phyloP scores from a whole-genome alignment of 1,140 invertebrate genomes.

The Ooceraea biroi region DNA sequence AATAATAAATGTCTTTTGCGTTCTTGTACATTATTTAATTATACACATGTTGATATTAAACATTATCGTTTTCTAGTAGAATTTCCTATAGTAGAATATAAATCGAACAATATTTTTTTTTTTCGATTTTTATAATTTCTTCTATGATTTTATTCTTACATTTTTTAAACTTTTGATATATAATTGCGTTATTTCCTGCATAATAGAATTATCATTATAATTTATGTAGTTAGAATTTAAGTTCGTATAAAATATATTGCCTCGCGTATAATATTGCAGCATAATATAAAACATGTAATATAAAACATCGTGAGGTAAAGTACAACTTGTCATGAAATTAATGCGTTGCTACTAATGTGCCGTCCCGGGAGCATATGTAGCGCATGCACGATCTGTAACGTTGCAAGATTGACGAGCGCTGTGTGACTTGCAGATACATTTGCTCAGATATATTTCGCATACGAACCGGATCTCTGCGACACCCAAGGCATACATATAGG shows the following conservation, averaged over 20 bases:
- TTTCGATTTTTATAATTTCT: not conserved
- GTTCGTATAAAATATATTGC: not conserved
- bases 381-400: not conserved
- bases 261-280: not conserved
- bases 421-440: slow-evolving; percentile 43
- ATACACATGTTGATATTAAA: not conserved
- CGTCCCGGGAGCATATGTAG: not conserved
- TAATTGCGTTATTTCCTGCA: not conserved
- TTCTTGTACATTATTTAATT: not conserved
- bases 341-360: slow-evolving; percentile 20
- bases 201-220: slow-evolving; percentile 11
- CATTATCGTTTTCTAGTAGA: slow-evolving; percentile 2
- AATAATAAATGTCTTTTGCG: not conserved
- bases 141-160: not conserved
- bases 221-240: not conserved
- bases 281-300: not conserved
- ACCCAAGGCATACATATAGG: not conserved
- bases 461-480: slow-evolving; percentile 6
- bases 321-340: not conserved
- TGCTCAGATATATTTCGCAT: slow-evolving; percentile 36
- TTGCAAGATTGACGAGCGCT: slow-evolving; percentile 49
- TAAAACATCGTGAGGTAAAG: slow-evolving; percentile 14
- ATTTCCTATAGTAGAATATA: too few species aligned
- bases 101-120: not conserved
- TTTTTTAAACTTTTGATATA: not conserved